Evolutionary conservation across 1,140 invertebrate species (phyloP).

Genomic region (Temnothorax nylanderi): DNA sequence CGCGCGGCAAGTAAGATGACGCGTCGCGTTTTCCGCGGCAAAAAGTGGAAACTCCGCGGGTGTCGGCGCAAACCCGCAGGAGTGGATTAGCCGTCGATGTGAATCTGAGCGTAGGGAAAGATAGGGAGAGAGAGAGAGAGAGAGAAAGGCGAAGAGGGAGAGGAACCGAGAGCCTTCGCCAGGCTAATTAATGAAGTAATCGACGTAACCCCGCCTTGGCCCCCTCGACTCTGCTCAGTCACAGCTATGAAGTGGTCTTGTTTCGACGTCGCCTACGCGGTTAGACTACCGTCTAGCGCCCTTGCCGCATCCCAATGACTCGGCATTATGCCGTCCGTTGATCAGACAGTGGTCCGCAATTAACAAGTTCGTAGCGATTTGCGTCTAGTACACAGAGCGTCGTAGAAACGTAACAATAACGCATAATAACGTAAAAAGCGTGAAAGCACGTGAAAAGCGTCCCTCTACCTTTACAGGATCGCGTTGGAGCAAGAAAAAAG

Average conservation of each 20-base stretch:
- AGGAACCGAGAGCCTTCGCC: neutral
- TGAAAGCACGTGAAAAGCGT: neutral
- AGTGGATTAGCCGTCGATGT: constrained; percentile 26
- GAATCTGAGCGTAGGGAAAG: neutral
- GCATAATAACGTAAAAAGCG: no score
- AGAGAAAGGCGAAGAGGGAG: neutral
- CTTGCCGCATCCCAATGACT: constrained; percentile 42
- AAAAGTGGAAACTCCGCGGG: constrained; percentile 17
- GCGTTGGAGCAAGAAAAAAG: neutral
- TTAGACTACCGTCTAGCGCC: constrained; percentile 24
- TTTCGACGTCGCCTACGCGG: constrained; percentile 41
- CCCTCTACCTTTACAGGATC: neutral
- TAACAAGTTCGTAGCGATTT: constrained; percentile 41
- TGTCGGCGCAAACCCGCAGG: constrained; percentile 3
- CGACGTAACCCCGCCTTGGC: constrained; percentile 28
- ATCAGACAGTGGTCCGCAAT: constrained; percentile 51
- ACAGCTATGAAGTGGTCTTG: constrained; percentile 49
- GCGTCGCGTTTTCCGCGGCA: constrained; percentile 5
- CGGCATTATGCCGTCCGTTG: constrained; percentile 38
- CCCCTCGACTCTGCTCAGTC: constrained; percentile 33
- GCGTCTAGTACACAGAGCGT: neutral
- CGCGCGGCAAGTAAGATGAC: constrained; percentile 44
- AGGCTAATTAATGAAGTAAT: constrained; percentile 59
- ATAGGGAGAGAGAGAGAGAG: neutral
- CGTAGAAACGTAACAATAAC: neutral